Base-by-base conservation (phyloP, 1,140 invertebrate genomes). In the Aleiodes sp. region DNA sequence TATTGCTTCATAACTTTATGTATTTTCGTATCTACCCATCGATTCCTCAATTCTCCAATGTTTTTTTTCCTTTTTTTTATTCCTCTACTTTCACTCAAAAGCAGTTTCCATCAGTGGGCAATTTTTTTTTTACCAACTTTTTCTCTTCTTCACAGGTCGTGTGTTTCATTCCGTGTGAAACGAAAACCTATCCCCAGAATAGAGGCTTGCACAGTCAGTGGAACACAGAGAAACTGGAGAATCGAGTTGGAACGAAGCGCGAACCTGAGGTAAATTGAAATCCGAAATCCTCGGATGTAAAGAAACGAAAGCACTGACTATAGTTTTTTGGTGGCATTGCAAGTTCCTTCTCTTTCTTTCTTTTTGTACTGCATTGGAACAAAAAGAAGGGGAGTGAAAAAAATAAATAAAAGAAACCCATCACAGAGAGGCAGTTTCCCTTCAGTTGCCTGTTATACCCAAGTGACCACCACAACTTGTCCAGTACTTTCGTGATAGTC, bases 181-280 rank as follows among this genome's bases (percentile, higher is more conserved):
- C 6, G 26, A 10, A 46, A 46, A n/a, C 14, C 7, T 19, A n/a
- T 46, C 16, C 21, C 1, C 3, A 21, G n/a, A 3, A 24, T 3
- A 24, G n/a, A 21, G 46, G n/a, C n/a, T n/a, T 52, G 21, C 46
- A 52, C 19, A 52, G 46, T 52, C 46, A 52, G 46, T 52, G 21
- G 46, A 52, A 52, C 46, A 70, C 41, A 35, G 61, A 65, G 59
- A 61, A 52, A 56, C 59, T 43, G 33, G 63, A 28, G 24, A 67
- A 71, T 66, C 57, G 59, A 57, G 52, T 67, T 57, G 57, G 66
- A 61, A 46, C 57, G 39, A 41, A 7, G 56, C 28, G 56, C 8
- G 28, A 59, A 59, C 28, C 56, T 59, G 64, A 46, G 64, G 64
- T 71, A 71, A 71, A 71, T 71, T 71, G 70, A 71, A 75, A 75